These are phyloP conservation scores for Barypeithes pellucidus DNA, from an alignment of 2,888 invertebrate genomes.

Conservation along the genomic window DNA sequence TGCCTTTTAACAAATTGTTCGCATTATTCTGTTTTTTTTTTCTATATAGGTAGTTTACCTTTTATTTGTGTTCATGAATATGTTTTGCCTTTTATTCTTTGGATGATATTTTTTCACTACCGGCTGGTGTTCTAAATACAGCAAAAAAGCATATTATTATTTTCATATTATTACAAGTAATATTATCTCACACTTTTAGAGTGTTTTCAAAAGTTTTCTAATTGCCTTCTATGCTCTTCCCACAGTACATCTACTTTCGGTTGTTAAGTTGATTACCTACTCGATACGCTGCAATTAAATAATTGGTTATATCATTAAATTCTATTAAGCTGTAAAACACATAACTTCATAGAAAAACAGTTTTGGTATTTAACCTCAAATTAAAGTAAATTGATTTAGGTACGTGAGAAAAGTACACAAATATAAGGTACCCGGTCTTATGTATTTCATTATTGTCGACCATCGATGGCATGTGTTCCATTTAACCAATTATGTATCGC, in stretches of 20 bases:
- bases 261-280: slow-evolving; percentile 19
- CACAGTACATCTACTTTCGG: slow-evolving; percentile 3
- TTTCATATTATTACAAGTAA: too few species aligned
- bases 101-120: too few species aligned
- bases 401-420: slow-evolving; percentile 56
- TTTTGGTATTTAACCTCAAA: slow-evolving; percentile 49
- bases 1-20: too few species aligned
- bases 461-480: slow-evolving; percentile 44
- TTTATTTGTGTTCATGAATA: too few species aligned
- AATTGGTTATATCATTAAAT: slow-evolving; percentile 46
- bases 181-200: too few species aligned
- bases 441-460: slow-evolving; percentile 33
- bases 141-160: too few species aligned
- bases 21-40: too few species aligned
- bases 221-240: slow-evolving; percentile 8
- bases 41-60: too few species aligned
- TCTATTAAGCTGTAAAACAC: slow-evolving; percentile 38
- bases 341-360: slow-evolving; percentile 47
- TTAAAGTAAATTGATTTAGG: slow-evolving; percentile 53
- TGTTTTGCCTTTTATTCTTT: too few species aligned
- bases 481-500: slow-evolving; percentile 44
- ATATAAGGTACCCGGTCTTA: slow-evolving; percentile 33
- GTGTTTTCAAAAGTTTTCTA: too few species aligned
- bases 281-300: slow-evolving; percentile 34
- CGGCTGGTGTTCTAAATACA: too few species aligned